These are phyloP conservation scores for Adineta ricciae DNA, from an alignment of 2,888 invertebrate genomes.

Conservation along the genomic window DNA sequence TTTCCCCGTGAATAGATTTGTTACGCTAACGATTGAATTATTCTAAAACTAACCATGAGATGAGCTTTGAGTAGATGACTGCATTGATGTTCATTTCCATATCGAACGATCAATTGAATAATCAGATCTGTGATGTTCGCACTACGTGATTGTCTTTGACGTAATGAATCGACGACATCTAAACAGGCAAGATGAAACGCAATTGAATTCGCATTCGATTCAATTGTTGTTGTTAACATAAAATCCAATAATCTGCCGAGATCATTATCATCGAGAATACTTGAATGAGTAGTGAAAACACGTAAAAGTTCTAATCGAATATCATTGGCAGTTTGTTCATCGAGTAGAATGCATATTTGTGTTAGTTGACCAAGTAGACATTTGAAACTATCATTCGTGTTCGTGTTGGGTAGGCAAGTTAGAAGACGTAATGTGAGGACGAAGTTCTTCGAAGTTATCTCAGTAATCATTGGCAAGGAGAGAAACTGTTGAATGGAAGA, in stretches of 20 bases:
- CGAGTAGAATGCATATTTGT: not conserved
- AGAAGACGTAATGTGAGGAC: not conserved
- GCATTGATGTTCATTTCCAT: constrained; percentile 1
- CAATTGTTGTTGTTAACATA: not conserved
- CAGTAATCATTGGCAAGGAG: not conserved
- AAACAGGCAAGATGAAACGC: not conserved
- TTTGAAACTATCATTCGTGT: not conserved
- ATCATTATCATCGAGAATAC: not conserved
- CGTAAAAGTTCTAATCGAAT: not conserved
- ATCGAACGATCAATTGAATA: not conserved
- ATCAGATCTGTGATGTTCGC: not conserved
- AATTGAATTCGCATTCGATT: not conserved
- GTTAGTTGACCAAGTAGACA: not conserved
- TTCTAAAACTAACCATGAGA: not conserved
- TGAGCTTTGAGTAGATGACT: not conserved
- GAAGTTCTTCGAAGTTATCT: not conserved
- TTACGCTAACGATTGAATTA: no score
- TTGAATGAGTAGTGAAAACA: not conserved
- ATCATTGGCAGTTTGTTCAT: not conserved
- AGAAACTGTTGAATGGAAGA: not conserved
- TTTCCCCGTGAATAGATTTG: no score
- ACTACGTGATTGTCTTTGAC: not conserved
- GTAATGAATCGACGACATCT: not conserved
- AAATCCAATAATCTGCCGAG: not conserved
- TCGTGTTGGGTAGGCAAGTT: not conserved